Conservation (phyloP, 2,797 vertebrate genomes). For the Notamacropus eugenii region DNA sequence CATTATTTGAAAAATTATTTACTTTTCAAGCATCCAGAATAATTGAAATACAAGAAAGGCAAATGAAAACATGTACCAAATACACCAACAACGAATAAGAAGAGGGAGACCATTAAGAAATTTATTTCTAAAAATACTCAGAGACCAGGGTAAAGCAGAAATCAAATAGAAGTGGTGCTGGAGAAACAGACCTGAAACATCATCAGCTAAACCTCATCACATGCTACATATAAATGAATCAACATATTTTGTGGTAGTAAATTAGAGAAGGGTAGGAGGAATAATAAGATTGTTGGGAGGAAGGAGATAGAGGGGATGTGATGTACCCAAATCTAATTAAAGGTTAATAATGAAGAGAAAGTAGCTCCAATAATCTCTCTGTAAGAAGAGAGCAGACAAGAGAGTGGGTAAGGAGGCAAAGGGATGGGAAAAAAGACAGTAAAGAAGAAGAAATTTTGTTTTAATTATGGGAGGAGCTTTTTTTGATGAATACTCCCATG, state of each 20-base stretch:
- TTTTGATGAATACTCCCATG: neutral
- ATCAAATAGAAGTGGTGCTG: neutral
- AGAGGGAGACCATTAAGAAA: neutral
- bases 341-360: neutral
- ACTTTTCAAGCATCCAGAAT: neutral
- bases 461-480: neutral
- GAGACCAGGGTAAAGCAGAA: neutral
- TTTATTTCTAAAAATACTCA: neutral
- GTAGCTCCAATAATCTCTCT: neutral
- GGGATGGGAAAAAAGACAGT: neutral
- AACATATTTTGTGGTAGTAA: neutral
- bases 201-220: neutral
- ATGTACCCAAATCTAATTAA: neutral
- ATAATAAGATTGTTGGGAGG: neutral
- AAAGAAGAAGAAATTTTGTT: neutral
- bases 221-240: neutral
- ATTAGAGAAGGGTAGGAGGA: neutral
- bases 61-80: neutral
- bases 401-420: neutral
- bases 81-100: neutral
- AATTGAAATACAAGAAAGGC: neutral
- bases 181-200: neutral
- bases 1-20: neutral
- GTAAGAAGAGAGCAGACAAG: neutral
- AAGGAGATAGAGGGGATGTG: neutral